phyloP scores from a whole-genome alignment of 1,140 invertebrate genomes.

The Brachionus plicatilis region DNA sequence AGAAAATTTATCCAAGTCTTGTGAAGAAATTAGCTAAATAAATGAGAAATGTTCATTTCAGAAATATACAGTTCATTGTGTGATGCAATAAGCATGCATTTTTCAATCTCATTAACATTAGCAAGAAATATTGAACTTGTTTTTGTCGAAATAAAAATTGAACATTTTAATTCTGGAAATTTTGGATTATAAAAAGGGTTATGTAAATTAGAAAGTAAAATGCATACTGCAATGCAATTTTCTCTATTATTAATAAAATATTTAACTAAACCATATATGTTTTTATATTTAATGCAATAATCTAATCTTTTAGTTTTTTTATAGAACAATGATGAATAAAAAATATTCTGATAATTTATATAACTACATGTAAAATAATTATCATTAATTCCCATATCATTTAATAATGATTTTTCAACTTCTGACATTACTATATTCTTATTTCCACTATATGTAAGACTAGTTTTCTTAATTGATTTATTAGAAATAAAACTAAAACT shows the following conservation, averaged over 20 bases:
- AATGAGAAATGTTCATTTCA: not conserved
- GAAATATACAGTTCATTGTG: not conserved
- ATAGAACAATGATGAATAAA: not conserved
- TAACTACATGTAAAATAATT: not conserved
- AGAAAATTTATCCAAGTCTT: too few species aligned
- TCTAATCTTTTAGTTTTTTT: not conserved
- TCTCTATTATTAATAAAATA: not conserved
- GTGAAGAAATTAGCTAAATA: not conserved
- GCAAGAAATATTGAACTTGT: not conserved
- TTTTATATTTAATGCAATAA: not conserved
- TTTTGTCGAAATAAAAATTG: not conserved
- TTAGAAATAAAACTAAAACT: not conserved
- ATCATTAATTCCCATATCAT: not conserved
- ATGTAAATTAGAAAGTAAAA: not conserved
- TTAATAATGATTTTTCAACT: too few species aligned
- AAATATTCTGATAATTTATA: not conserved
- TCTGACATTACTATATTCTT: too few species aligned
- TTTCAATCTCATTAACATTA: not conserved
- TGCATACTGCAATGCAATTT: not conserved
- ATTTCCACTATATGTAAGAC: too few species aligned
- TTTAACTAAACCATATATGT: not conserved
- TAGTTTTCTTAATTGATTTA: not conserved
- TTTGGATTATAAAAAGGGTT: not conserved
- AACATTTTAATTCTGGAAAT: not conserved
- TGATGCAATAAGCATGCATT: not conserved